These are phyloP conservation scores for Megaceryle torquata DNA, from an alignment of 2,113 vertebrate species.

Conservation along the genomic window DNA sequence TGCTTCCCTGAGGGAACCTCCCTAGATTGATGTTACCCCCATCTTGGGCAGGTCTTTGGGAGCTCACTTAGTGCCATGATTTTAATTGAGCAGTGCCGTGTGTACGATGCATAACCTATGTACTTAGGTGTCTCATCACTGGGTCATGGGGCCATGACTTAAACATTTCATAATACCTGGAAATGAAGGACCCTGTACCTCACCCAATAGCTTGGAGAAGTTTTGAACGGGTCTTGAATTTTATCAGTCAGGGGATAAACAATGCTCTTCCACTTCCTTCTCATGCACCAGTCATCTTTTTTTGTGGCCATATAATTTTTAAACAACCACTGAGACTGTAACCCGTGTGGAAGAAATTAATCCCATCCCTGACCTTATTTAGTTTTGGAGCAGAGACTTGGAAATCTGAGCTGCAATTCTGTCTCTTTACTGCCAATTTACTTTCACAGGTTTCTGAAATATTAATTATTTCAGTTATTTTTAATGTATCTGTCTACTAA, in stretches of 20 bases:
- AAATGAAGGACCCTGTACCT: accelerated
- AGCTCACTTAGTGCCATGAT: neutral
- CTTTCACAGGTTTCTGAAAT: neutral
- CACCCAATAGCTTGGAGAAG: neutral
- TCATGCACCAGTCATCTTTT: neutral
- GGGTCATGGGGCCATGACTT: neutral
- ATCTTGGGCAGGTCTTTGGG: neutral
- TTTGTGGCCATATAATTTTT: neutral
- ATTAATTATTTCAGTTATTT: neutral
- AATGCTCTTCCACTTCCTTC: neutral
- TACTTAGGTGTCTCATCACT: neutral
- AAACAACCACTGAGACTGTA: neutral
- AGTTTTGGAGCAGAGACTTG: neutral
- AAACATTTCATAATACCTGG: neutral
- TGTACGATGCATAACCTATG: neutral
- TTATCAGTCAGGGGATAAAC: neutral
- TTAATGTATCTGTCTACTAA: neutral
- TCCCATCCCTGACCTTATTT: neutral
- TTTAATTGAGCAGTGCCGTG: neutral
- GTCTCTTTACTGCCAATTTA: neutral
- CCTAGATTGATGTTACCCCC: neutral
- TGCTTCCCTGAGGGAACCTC: neutral
- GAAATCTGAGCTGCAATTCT: neutral
- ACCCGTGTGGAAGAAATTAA: neutral
- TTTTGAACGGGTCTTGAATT: neutral